Base-by-base conservation (phyloP, 1,140 invertebrate species). In the Druon quercuslanigerum region DNA sequence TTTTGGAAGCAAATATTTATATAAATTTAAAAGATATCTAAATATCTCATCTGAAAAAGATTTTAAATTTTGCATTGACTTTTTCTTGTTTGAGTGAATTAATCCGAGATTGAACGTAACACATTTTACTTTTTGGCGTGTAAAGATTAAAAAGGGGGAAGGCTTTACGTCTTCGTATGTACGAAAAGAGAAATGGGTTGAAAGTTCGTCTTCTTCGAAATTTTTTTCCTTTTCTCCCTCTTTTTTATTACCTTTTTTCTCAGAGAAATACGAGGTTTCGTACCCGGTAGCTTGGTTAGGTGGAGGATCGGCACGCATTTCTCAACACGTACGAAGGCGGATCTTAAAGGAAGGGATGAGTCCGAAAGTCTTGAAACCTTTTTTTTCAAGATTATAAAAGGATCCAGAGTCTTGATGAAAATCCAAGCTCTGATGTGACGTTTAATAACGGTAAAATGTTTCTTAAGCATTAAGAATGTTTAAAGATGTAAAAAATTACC, bases 121-220 rank as follows among this genome's bases (percentile, higher is more conserved):
- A 46, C 7, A 46, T 46, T 46, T 11, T 11, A 8, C 9, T 46
- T 46, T 46, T 7, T 46, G 8, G 40, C 40, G 9, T 46, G 7
- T 46, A 2, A 11, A 46, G 40, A 46, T 46, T 46, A 46, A 46
- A 46, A 46, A 46, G 40, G 40, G 9, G 9, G 8, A 46, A 46
- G 1, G 51, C 77, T 60, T 60, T 72, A 4, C 25, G 33, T 70
- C n/a, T 14, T 17, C 60, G 51, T 14, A 20, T 70, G 72, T 6
- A 71, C 19, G 16, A 75, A 54, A 33, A 14, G 71, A 17, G n/a
- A 11, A 20, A 16, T 11, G 17, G 51, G 77, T 46, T 70, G 73
- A 46, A 74, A 75, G 71, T 81, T 83, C 79, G n/a, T 79, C 74
- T 17, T 71, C 56, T 50, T 72, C 54, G 57, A 70, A 40, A 75